Conservation (phyloP, 2,797 vertebrate genomes). For the Hippocampus kuda region DNA sequence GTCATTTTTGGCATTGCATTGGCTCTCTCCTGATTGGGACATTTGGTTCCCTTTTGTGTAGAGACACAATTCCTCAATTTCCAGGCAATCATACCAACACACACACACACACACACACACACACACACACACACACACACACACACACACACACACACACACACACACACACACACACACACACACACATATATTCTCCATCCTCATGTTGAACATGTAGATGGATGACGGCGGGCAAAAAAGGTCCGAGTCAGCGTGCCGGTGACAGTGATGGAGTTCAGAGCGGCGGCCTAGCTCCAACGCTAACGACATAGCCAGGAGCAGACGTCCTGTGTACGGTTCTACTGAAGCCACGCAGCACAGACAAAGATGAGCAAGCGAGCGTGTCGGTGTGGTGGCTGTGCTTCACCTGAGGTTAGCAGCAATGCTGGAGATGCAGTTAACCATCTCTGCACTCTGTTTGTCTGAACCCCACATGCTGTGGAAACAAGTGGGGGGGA, state of each 20-base stretch:
- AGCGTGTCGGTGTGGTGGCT: slow-evolving; percentile 18
- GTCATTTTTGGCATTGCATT: slow-evolving; percentile 11
- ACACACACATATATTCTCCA: slow-evolving; percentile 31
- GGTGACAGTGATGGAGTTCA: slow-evolving; percentile 66
- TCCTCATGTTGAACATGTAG: slow-evolving; percentile 44
- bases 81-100: slow-evolving; percentile 14
- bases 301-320: slow-evolving; percentile 49
- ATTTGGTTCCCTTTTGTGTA: slow-evolving; percentile 14
- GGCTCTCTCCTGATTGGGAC: slow-evolving; percentile 13
- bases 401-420: slow-evolving; percentile 72
- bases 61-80: slow-evolving; percentile 16
- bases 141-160: slow-evolving; percentile 34
- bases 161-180: slow-evolving; percentile 32
- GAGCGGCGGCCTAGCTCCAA: slow-evolving; percentile 35
- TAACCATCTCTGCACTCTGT: slow-evolving; percentile 69
- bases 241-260: slow-evolving; percentile 47
- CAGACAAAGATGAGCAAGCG: slow-evolving; percentile 24
- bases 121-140: slow-evolving; percentile 33
- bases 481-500: slow-evolving; percentile 52
- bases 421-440: slow-evolving; percentile 71
- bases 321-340: slow-evolving; percentile 25
- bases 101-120: slow-evolving; percentile 37
- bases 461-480: slow-evolving; percentile 74
- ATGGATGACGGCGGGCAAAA: slow-evolving; percentile 54
- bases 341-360: neutral